Conservation (phyloP, 2,888 invertebrate species). For the Priocnemis perturbator region DNA sequence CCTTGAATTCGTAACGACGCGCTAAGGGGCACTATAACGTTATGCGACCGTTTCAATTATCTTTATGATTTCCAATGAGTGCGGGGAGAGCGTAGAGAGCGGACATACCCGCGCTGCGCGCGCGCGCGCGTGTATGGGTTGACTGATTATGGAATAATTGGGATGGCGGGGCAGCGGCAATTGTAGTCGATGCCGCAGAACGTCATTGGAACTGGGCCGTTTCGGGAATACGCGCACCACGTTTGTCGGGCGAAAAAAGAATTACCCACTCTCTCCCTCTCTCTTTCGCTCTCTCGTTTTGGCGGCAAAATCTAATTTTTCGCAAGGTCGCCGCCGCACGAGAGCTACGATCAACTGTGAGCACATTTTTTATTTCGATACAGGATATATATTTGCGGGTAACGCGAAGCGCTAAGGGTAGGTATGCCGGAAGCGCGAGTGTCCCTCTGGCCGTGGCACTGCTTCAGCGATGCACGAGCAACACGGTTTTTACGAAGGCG, state of each 20-base stretch:
- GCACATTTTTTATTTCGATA: too few species aligned
- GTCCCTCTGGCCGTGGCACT: too few species aligned
- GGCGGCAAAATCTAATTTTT: too few species aligned
- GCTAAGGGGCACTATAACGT: slow-evolving; percentile 14
- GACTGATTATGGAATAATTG: slow-evolving; percentile 50
- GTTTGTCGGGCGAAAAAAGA: slow-evolving; percentile 13
- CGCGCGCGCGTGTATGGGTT: slow-evolving; percentile 13
- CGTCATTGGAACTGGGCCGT: slow-evolving; percentile 15
- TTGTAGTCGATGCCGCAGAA: slow-evolving; percentile 25
- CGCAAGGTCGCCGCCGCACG: too few species aligned
- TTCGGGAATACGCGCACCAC: slow-evolving; percentile 10
- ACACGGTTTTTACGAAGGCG: too few species aligned
- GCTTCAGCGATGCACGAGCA: too few species aligned
- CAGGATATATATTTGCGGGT: too few species aligned
- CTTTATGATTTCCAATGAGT: slow-evolving; percentile 37
- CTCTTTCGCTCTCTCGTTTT: too few species aligned
- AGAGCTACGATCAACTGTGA: too few species aligned
- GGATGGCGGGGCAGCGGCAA: slow-evolving; percentile 27
- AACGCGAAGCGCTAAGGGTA: too few species aligned
- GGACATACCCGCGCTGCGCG: neutral
- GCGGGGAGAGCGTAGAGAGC: neutral
- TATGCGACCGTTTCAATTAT: slow-evolving; percentile 27
- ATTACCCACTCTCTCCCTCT: slow-evolving; percentile 9
- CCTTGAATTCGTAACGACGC: slow-evolving; percentile 8
- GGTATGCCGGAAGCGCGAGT: too few species aligned